Base-by-base conservation (phyloP, 2,888 invertebrate species). In the Teleiodes luculella region DNA sequence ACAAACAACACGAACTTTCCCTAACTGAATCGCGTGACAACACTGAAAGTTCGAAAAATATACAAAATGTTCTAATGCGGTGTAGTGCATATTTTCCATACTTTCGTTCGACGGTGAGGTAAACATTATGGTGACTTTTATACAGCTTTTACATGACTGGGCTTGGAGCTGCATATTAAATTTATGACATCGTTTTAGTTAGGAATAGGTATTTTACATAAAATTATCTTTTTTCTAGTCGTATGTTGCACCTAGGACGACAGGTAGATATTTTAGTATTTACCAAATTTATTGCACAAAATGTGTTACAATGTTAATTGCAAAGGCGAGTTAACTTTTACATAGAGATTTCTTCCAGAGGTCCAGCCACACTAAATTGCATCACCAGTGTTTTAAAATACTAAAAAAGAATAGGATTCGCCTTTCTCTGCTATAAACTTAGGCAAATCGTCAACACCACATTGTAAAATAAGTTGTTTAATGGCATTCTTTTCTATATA, bases 361-460 rank as follows among this genome's bases (percentile, higher is more conserved):
- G n/a, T n/a, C n/a, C n/a, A n/a, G n/a, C n/a, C n/a, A n/a, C n/a
- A 51, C 13, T 24, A 13, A 7, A 18, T 33, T 5, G 96, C 92
- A 67, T 91, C 88, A 8, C 80, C 65, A 4, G 76, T 63, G 3
- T 78, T 80, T 24, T 70, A 61, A 68, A 93, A 96, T 33, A 91
- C 84, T 4, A 97, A 68, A 76, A 96, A 97, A 48, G 95, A 94
- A 72, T 95, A 95, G 0, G 97, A 95, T 83, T 97, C 96, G 55
- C 93, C 93, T 16, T 94, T 94, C 57, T 95, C 77, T 90, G 97
- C 93, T 33, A 93, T 77, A 35, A 96, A 90, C 47, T 92, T 91
- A 18, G 91, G 90, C 1, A 94, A 56, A 0, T 94, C 92, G 74
- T 87, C 85, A 53, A 85, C 70, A 3, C 80, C 70, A 52, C 93